Base-by-base conservation (phyloP, 2,113 vertebrate species). In the Penelope pileata region DNA sequence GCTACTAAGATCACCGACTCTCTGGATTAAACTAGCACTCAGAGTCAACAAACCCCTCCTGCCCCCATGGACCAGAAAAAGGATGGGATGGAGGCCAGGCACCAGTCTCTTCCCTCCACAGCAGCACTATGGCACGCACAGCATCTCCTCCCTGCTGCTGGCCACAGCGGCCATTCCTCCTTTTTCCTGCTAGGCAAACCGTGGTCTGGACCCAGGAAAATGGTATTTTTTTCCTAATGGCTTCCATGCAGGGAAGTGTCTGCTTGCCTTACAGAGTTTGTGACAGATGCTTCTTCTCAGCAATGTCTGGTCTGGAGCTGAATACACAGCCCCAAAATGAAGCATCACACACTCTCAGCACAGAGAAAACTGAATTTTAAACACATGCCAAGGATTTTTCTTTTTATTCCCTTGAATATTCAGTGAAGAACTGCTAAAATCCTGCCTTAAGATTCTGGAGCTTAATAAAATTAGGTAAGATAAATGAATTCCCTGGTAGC, bases 11-110 rank as follows among this genome's bases (percentile, higher is more conserved):
- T 36, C 54, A 70, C 19, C 60, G 82, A 24, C 11, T 43, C 26
- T 9, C 3, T 16, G 45, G 29, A 12, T 66, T 73, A 73, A 87
- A 70, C 12, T 14, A 13, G 13, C 54, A 56, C 22, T 70, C 16
- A 40, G 36, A 69, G 22, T 6, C 45, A 21, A 48, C 7, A 6
- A 79, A 21, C 7, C 21, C 30, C 69, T 84, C 18, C 27, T 74
- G 8, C 2, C 12, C 34, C 13, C 26, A 42, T 2, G 10, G 29
- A 18, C 23, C 0, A 0, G 67, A 75, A 38, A n/a, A 29, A 7
- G 4, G 16, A 18, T 0, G 5, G 86, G 34, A 43, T 26, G 15
- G 14, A 42, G 73, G 12, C 6, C 2, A 2, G 12, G 51, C 36
- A 60, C 43, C 2, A 2, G 12, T 38, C 11, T 24, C 53, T 72